These are phyloP conservation scores for Peromyscus californicus DNA, from an alignment of 2,113 vertebrate species.

Conservation along the genomic window DNA sequence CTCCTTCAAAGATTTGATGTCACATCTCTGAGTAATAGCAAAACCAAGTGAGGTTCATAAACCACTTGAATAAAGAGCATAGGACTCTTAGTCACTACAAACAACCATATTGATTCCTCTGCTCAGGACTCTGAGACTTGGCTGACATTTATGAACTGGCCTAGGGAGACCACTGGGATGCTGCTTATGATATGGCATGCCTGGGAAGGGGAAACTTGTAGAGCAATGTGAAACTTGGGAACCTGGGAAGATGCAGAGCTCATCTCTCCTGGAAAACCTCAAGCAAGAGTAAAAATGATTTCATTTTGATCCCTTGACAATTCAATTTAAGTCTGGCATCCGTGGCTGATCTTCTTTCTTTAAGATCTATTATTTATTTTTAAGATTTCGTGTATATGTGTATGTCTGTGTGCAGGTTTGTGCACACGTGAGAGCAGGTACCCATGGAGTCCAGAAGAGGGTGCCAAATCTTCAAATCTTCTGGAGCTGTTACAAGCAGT, in stretches of 20 bases:
- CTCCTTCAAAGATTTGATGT: background rate
- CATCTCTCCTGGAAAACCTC: background rate
- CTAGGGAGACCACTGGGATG: background rate
- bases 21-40: background rate
- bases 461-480: background rate
- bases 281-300: background rate
- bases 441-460: background rate
- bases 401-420: background rate
- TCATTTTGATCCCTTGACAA: background rate
- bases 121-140: background rate
- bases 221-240: background rate
- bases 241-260: background rate
- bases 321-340: background rate
- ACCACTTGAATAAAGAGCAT: background rate
- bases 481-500: background rate
- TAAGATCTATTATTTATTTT: background rate
- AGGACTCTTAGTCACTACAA: background rate
- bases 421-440: background rate
- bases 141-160: background rate
- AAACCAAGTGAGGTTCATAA: background rate
- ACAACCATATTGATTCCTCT: background rate
- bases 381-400: background rate
- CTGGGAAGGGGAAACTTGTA: rapidly evolving
- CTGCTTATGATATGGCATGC: rapidly evolving
- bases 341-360: background rate